phyloP scores from a whole-genome alignment of 2,113 vertebrate genomes.

The Neotragus pygmaeus region DNA sequence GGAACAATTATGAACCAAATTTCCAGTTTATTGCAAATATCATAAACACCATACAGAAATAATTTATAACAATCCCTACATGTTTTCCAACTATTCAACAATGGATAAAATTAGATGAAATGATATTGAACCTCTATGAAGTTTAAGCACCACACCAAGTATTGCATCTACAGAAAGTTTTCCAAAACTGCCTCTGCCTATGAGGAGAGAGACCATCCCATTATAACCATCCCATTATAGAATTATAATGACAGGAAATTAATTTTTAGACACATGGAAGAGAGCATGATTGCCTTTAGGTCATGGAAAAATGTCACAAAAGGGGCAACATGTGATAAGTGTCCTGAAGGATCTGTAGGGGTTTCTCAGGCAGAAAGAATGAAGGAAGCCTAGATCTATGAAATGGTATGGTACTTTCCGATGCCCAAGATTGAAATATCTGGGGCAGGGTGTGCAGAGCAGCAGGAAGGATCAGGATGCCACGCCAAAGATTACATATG shows the following conservation, averaged over 20 bases:
- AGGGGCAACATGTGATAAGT: background rate
- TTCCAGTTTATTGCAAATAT: conserved; percentile 2
- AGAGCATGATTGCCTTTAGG: background rate
- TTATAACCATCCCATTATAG: too few species aligned
- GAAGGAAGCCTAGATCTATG: background rate
- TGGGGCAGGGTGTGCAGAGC: background rate
- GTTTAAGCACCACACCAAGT: background rate
- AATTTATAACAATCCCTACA: background rate
- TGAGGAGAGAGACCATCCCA: background rate
- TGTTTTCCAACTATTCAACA: background rate
- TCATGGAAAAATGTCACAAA: background rate
- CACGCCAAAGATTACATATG: background rate
- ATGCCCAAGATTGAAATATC: background rate
- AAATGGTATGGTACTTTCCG: background rate
- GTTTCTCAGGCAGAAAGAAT: background rate
- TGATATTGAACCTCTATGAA: background rate
- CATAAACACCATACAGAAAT: background rate
- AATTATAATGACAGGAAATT: background rate
- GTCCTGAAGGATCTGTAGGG: background rate
- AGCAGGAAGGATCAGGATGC: background rate
- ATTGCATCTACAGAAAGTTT: background rate
- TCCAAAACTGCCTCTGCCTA: background rate
- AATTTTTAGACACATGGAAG: background rate
- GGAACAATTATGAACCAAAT: background rate
- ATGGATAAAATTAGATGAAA: background rate